phyloP scores from a whole-genome alignment of 2,113 vertebrate genomes.

The Vulpes lagopus region DNA sequence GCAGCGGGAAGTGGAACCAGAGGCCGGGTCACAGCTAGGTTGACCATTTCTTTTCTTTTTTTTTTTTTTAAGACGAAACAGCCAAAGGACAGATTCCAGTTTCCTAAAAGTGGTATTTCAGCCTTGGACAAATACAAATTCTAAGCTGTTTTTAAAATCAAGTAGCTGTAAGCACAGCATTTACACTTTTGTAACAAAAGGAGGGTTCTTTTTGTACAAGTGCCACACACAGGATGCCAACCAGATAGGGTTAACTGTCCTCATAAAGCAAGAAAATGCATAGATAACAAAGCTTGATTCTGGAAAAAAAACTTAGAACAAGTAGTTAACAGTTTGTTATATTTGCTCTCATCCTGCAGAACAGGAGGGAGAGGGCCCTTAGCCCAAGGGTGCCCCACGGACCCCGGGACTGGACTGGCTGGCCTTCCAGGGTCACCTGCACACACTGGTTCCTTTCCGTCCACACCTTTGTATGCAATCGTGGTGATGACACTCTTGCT shows the following conservation, averaged over 20 bases:
- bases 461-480: neutral
- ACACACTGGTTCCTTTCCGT: neutral
- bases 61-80: slow-evolving; percentile 24
- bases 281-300: neutral
- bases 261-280: slow-evolving; percentile 21
- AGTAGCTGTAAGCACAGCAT: neutral
- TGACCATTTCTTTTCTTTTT: slow-evolving; percentile 15
- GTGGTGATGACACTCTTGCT: neutral
- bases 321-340: neutral
- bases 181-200: neutral
- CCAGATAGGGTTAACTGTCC: neutral
- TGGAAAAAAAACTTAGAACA: slow-evolving; percentile 9
- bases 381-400: neutral
- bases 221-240: neutral
- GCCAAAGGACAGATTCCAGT: slow-evolving; percentile 26
- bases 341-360: too few relatives aligned
- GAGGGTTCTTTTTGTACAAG: neutral
- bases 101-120: slow-evolving; percentile 50
- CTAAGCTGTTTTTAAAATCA: slow-evolving; percentile 9
- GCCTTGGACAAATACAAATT: slow-evolving; percentile 3
- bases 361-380: too few relatives aligned
- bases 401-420: neutral
- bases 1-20: slow-evolving; percentile 26
- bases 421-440: neutral
- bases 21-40: neutral